phyloP scores from a whole-genome alignment of 1,140 invertebrate species.

The Ruditapes philippinarum region DNA sequence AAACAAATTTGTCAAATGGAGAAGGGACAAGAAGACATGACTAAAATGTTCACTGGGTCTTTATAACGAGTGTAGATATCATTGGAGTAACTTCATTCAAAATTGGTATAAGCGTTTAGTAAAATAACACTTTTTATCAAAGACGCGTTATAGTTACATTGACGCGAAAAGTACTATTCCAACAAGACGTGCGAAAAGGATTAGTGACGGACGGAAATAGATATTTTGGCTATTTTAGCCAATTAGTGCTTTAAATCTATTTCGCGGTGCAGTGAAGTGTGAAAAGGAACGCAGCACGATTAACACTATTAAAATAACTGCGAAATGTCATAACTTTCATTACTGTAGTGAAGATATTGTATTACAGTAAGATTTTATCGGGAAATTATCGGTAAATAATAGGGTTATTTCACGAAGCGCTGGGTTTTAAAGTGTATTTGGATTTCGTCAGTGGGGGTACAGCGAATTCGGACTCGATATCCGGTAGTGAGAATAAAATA shows the following conservation, averaged over 20 bases:
- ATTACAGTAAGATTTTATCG: conserved; percentile 38
- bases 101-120: background rate
- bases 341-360: background rate
- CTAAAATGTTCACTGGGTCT: background rate
- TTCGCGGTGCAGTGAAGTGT: conserved; percentile 19
- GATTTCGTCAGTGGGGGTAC: background rate
- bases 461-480: background rate
- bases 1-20: conserved; percentile 57
- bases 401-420: conserved; percentile 44
- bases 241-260: conserved; percentile 18
- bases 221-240: background rate
- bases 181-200: background rate
- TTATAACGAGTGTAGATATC: background rate
- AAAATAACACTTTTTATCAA: conserved; percentile 30
- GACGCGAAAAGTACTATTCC: background rate
- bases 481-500: background rate
- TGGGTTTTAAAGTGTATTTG: conserved; percentile 20
- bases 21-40: background rate
- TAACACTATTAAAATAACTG: conserved; percentile 50
- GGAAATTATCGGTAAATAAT: conserved; percentile 48
- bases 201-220: background rate
- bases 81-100: background rate
- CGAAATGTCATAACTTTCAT: conserved; percentile 52
- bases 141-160: conserved; percentile 15
- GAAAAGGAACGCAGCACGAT: background rate